A percentile compares a stretch with the other conserved stretches of the same genome.
Conservation (phyloP, 2,797 vertebrate genomes). For the Macroramphosus scolopax region DNA sequence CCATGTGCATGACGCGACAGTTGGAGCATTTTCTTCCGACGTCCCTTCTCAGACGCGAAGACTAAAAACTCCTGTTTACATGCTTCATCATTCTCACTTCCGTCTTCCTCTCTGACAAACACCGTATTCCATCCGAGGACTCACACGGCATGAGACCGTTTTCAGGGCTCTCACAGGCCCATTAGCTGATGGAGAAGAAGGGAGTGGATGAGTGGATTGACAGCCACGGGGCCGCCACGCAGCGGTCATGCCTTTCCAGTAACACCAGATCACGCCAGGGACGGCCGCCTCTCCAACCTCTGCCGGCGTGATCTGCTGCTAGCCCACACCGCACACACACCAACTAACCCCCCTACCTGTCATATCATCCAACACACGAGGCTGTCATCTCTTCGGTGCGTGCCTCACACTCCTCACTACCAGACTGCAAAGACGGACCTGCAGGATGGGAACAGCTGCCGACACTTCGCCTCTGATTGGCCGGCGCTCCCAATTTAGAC, state of each 20-base stretch:
- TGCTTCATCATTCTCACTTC: slow-evolving; percentile 6
- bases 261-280: slow-evolving; percentile 59
- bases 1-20: slow-evolving; percentile 6
- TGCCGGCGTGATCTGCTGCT: slow-evolving; percentile 54
- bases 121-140: background rate
- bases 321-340: slow-evolving; percentile 6
- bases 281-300: slow-evolving; percentile 46
- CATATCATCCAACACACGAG: slow-evolving; percentile 51
- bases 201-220: slow-evolving; percentile 42
- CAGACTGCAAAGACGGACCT: slow-evolving; percentile 23
- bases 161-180: slow-evolving; percentile 38
- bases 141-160: slow-evolving; percentile 27
- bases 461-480: slow-evolving; percentile 39
- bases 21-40: slow-evolving; percentile 8
- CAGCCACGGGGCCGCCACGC: slow-evolving; percentile 62
- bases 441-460: slow-evolving; percentile 25
- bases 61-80: no score
- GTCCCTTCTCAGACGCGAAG: slow-evolving; percentile 10
- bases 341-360: slow-evolving; percentile 17
- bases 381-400: slow-evolving; percentile 50
- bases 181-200: slow-evolving; percentile 66
- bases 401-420: slow-evolving; percentile 39
- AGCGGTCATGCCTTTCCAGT: slow-evolving; percentile 57
- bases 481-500: slow-evolving; percentile 32
- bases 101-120: no score